These are phyloP conservation scores for Bubo scandiacus DNA, from an alignment of 2,113 vertebrate species.

Conservation along the genomic window DNA sequence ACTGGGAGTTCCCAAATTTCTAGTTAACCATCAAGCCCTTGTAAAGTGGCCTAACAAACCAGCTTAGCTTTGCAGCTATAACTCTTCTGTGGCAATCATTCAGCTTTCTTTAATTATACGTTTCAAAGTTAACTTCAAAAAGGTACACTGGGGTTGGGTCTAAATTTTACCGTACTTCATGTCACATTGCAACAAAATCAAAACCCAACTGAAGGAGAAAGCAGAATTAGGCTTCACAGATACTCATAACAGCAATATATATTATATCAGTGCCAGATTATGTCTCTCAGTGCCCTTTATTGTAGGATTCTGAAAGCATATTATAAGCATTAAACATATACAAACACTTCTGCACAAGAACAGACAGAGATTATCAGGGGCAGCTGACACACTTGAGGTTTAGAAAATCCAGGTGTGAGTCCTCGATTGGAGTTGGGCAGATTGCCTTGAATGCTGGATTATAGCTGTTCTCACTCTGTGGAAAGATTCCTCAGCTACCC, in stretches of 20 bases:
- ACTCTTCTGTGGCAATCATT: background rate
- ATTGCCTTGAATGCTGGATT: background rate
- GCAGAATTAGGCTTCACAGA: background rate
- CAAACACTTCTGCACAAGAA: background rate
- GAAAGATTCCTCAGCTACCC: background rate
- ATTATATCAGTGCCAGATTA: background rate
- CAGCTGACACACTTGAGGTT: background rate
- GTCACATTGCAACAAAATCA: background rate
- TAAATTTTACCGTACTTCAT: background rate
- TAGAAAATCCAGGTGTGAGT: background rate
- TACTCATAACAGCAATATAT: background rate
- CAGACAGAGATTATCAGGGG: background rate
- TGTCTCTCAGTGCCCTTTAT: background rate
- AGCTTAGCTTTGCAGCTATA: background rate
- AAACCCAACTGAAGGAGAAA: background rate
- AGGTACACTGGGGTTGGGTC: background rate
- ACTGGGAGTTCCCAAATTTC: background rate
- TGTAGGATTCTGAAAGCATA: background rate
- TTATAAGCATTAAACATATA: background rate
- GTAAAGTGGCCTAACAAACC: background rate
- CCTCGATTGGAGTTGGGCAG: accelerated
- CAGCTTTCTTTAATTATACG: background rate
- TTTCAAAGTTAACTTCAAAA: background rate
- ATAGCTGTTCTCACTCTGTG: background rate
- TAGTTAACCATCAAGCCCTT: background rate